A percentile compares a stretch with the other conserved stretches of the same genome.
These are phyloP conservation scores for Peromyscus attwateri DNA, from an alignment of 2,797 vertebrate species.

Conservation along the genomic window DNA sequence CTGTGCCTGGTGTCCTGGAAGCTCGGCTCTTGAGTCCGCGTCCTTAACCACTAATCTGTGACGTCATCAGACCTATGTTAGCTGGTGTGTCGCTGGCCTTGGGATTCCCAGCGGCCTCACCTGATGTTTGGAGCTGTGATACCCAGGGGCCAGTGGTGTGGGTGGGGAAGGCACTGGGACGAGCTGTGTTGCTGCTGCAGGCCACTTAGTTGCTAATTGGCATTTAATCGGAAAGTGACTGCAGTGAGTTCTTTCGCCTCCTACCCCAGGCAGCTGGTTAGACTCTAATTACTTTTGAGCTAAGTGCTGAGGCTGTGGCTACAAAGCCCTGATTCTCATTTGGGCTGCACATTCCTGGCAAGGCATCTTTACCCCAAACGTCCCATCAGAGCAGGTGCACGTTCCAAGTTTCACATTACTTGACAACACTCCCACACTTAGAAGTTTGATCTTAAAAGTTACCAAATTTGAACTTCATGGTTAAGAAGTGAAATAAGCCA, in stretches of 20 bases:
- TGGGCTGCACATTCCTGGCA: constrained; percentile 39
- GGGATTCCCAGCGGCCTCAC: background rate
- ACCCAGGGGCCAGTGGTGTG: background rate
- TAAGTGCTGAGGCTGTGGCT: constrained; percentile 72
- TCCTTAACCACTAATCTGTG: background rate
- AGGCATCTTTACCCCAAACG: background rate
- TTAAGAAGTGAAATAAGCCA: constrained; percentile 22
- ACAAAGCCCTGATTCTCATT: background rate
- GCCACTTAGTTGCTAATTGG: constrained; percentile 80
- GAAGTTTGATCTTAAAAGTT: constrained; percentile 12
- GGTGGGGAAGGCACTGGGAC: background rate
- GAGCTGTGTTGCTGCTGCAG: constrained; percentile 9
- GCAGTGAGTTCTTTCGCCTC: constrained; percentile 46
- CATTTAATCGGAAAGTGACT: constrained; percentile 81
- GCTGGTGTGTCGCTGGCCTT: background rate
- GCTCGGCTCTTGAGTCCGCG: background rate
- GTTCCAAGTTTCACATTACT: background rate
- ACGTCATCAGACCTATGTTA: accelerated
- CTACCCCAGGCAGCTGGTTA: constrained; percentile 38
- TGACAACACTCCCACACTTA: background rate
- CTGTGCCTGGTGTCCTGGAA: background rate
- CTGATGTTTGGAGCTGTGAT: background rate
- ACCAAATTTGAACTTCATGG: background rate
- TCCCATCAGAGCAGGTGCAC: background rate
- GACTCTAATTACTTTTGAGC: constrained; percentile 73